Evolutionary conservation across 2,888 invertebrate species (phyloP).

Genomic region (Pherbina coryleti): DNA sequence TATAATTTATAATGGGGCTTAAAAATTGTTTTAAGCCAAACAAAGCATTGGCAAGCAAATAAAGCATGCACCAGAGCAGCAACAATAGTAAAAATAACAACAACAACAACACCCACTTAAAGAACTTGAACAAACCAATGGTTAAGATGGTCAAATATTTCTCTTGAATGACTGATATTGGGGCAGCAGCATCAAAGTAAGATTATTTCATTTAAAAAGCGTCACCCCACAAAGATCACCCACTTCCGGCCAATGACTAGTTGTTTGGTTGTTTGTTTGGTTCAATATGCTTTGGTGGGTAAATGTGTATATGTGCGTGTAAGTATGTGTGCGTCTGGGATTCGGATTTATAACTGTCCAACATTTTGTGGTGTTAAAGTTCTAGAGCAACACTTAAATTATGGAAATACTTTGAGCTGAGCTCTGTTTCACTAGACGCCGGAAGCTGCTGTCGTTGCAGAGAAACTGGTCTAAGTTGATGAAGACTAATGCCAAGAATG

Average conservation of each 20-base stretch:
- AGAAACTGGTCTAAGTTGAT: neutral
- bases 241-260: neutral
- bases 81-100: neutral
- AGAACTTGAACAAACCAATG: slow-evolving; percentile 15
- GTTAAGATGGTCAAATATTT: slow-evolving; percentile 19
- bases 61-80: neutral
- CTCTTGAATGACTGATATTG: slow-evolving; percentile 7
- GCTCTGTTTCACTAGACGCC: neutral
- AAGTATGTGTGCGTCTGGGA: neutral
- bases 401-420: slow-evolving; percentile 14
- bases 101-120: neutral
- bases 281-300: neutral
- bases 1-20: slow-evolving; percentile 25
- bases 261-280: neutral
- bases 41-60: neutral
- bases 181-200: neutral
- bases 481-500: slow-evolving; percentile 14
- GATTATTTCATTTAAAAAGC: neutral
- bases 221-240: neutral
- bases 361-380: neutral
- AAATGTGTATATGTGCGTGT: neutral
- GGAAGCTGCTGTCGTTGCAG: neutral
- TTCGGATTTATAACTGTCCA: neutral
- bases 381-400: slow-evolving; percentile 1
- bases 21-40: slow-evolving; percentile 20